Conservation (phyloP, 2,113 vertebrate species). For the Sclerurus mexicanus region DNA sequence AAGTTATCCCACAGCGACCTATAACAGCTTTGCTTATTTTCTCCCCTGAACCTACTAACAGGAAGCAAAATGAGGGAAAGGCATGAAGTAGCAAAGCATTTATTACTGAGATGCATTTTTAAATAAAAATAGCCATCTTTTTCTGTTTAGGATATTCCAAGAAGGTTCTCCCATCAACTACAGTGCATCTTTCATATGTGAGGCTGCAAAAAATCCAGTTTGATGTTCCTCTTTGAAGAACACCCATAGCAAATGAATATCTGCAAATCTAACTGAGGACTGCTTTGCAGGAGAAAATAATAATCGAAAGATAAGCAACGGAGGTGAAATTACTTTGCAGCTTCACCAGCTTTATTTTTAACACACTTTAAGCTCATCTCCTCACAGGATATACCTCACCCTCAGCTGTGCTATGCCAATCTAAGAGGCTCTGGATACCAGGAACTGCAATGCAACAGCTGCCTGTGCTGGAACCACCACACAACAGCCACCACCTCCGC, state of each 20-base stretch:
- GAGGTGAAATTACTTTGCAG: not conserved
- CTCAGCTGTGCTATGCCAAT: slow-evolving; percentile 55
- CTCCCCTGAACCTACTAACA: not conserved
- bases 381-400: not conserved
- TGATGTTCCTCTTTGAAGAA: not conserved
- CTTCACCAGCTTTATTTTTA: slow-evolving; percentile 65
- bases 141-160: not conserved
- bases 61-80: not conserved
- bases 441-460: slow-evolving; percentile 33
- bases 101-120: not conserved
- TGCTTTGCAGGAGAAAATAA: not conserved
- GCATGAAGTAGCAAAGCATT: not conserved
- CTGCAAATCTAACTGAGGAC: not conserved
- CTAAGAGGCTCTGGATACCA: slow-evolving; percentile 26
- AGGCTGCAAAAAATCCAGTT: not conserved
- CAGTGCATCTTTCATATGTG: not conserved
- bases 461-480: not conserved
- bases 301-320: not conserved
- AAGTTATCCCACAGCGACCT: not conserved
- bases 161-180: not conserved
- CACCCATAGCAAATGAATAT: not conserved
- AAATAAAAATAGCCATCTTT: not conserved
- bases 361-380: not conserved
- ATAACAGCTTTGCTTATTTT: not conserved
- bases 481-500: slow-evolving; percentile 19